Evolutionary conservation across 2,113 vertebrate species (phyloP), one percentile per base, ranked within the genome.

Genomic region (Egretta garzetta): DNA sequence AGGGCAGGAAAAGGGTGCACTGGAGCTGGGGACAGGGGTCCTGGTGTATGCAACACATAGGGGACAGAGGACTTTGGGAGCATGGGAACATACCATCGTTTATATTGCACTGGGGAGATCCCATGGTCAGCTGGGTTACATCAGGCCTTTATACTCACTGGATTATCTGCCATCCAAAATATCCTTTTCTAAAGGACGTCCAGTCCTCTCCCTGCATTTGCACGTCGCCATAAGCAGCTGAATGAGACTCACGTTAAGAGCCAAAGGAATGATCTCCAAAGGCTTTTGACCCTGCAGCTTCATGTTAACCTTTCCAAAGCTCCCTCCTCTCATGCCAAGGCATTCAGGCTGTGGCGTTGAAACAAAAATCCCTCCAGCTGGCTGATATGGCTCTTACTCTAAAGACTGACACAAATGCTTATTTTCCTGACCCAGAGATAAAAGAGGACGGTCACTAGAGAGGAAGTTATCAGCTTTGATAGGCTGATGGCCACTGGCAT

Each of bases 31-130:
- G 59, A 4, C 55, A 76, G 49, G 22, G 35, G 10, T 86, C 4
- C 20, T 15, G 3, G 23, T 7, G 2, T 35, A 5, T 6, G 15
- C 6, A 80, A 7, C 30, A 70, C 8, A 1, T 0, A 23, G 28
- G 33, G 67, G 30, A 53, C 32, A 62, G 35, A 70, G 15, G 23
- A 12, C 28, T 80, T 62, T 26, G 59, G 32, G 63, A 55, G 33
- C 76, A 45, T 30, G 50, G 59, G 33, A 94, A 70, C 35, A 28
- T 5, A 14, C 39, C 66, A 5, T 4, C 26, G 4, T 90, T 90
- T 52, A 12, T 67, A 71, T 50, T 81, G 39, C 56, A 35, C 33
- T 22, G 47, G 30, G 30, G 66, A 87, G 7, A 81, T 32, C 17
- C 9, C 58, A 35, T 26, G 33, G 18, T 60, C 74, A 73, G 12